These are phyloP conservation scores for Sparus aurata DNA, from an alignment of 2,797 vertebrate species.

Conservation along the genomic window DNA sequence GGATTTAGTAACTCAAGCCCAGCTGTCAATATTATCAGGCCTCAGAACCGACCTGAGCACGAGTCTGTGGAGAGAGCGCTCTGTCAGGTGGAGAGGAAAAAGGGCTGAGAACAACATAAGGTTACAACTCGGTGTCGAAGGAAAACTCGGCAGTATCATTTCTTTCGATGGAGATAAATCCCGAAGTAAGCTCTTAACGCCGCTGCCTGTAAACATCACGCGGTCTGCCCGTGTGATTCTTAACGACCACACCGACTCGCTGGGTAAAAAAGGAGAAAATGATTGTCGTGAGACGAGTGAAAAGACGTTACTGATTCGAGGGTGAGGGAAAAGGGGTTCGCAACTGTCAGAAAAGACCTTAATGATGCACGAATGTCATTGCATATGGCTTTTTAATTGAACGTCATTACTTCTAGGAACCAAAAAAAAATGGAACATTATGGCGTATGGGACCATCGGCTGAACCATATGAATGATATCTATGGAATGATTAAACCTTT, in stretches of 20 bases:
- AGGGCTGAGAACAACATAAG: conserved; percentile 37
- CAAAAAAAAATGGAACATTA: conserved; percentile 69
- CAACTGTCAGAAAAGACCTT: conserved; percentile 66
- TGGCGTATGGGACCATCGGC: conserved; percentile 69
- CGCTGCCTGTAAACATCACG: conserved; percentile 16
- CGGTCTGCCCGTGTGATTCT: not conserved
- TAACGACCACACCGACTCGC: conserved; percentile 21
- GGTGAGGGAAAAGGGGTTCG: conserved; percentile 20
- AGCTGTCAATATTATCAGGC: conserved; percentile 65
- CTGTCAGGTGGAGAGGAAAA: conserved; percentile 41
- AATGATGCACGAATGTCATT: conserved; percentile 68
- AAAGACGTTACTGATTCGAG: conserved; percentile 41
- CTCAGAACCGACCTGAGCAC: conserved; percentile 51
- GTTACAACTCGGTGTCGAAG: conserved; percentile 6
- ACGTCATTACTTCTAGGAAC: conserved; percentile 71
- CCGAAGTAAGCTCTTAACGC: not conserved
- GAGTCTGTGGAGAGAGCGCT: conserved; percentile 38
- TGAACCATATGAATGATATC: conserved; percentile 58
- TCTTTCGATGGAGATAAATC: conserved; percentile 10
- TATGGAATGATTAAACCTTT: conserved; percentile 54
- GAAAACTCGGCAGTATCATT: conserved; percentile 23
- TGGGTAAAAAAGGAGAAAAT: conserved; percentile 13
- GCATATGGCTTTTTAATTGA: conserved; percentile 79
- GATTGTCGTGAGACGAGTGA: conserved; percentile 26
- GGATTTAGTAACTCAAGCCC: conserved; percentile 64